Evolutionary conservation across 2,888 invertebrate genomes (phyloP).

Genomic region (Phymatocera aterrima): DNA sequence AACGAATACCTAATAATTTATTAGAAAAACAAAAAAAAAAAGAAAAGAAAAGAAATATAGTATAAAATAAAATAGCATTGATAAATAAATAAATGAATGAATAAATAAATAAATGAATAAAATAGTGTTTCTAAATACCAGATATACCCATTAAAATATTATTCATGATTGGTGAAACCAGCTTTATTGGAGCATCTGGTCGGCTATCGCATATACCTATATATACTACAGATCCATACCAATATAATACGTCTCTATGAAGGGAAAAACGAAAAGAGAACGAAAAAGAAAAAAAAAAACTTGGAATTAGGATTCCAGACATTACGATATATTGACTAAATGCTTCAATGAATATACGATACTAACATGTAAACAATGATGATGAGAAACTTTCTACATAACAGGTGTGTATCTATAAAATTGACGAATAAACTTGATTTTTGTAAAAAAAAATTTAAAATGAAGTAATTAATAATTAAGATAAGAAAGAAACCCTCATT

Average conservation of each 20-base stretch:
- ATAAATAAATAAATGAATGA: slow-evolving; percentile 24
- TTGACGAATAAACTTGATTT: slow-evolving; percentile 72
- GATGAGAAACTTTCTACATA: slow-evolving; percentile 68
- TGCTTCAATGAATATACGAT: slow-evolving; percentile 64
- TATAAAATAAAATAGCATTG: background rate
- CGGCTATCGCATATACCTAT: slow-evolving; percentile 55
- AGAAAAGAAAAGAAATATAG: background rate
- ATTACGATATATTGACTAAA: slow-evolving; percentile 57
- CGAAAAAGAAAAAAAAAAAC: slow-evolving; percentile 48
- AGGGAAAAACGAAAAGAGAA: slow-evolving; percentile 45
- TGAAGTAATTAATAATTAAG: background rate
- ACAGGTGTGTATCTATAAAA: slow-evolving; percentile 70
- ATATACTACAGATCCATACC: background rate
- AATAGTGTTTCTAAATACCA: slow-evolving; percentile 64
- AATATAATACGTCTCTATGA: no score
- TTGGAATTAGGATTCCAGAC: slow-evolving; percentile 29
- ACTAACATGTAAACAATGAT: slow-evolving; percentile 65
- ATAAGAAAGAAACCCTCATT: background rate
- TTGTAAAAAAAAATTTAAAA: slow-evolving; percentile 59
- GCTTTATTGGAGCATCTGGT: slow-evolving; percentile 59
- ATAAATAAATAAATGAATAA: no score
- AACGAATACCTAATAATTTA: slow-evolving; percentile 8
- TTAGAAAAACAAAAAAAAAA: background rate
- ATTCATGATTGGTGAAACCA: slow-evolving; percentile 57
- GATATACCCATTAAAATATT: slow-evolving; percentile 54